Evolutionary conservation across 2,888 invertebrate genomes (phyloP).

Genomic region (Lasiommata megera): DNA sequence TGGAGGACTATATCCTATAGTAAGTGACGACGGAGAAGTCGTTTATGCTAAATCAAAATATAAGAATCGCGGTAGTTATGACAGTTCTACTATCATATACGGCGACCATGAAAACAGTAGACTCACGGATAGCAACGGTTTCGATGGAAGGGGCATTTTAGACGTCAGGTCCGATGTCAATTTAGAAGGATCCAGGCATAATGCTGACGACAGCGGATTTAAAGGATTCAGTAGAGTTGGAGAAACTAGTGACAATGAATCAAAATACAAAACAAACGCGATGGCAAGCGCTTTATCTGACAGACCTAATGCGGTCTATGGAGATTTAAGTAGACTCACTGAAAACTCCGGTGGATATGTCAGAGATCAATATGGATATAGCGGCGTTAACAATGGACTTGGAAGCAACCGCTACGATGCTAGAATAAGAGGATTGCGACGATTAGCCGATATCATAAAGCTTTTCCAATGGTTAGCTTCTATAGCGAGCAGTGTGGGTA

Average conservation of each 20-base stretch:
- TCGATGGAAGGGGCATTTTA: not conserved
- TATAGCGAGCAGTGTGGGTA: too few relatives aligned
- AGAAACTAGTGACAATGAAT: too few relatives aligned
- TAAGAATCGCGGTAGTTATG: not conserved
- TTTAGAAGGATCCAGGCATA: not conserved
- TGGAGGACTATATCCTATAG: not conserved
- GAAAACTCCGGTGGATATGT: not conserved
- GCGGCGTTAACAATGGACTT: not conserved
- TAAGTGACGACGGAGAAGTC: not conserved
- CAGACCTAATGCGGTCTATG: too few relatives aligned
- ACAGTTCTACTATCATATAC: not conserved
- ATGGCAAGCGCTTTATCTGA: too few relatives aligned
- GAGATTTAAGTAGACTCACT: too few relatives aligned
- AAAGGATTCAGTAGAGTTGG: not conserved
- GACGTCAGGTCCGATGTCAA: not conserved
- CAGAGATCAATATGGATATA: not conserved
- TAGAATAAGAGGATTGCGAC: too few relatives aligned
- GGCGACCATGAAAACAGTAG: not conserved
- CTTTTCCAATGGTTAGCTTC: too few relatives aligned
- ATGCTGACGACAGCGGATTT: not conserved
- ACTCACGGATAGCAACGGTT: not conserved
- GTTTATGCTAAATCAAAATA: not conserved
- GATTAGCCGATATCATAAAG: too few relatives aligned
- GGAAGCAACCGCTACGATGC: not conserved
- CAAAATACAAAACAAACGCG: too few relatives aligned